phyloP scores from a whole-genome alignment of 2,888 invertebrate species.

The Calameuta idolon region DNA sequence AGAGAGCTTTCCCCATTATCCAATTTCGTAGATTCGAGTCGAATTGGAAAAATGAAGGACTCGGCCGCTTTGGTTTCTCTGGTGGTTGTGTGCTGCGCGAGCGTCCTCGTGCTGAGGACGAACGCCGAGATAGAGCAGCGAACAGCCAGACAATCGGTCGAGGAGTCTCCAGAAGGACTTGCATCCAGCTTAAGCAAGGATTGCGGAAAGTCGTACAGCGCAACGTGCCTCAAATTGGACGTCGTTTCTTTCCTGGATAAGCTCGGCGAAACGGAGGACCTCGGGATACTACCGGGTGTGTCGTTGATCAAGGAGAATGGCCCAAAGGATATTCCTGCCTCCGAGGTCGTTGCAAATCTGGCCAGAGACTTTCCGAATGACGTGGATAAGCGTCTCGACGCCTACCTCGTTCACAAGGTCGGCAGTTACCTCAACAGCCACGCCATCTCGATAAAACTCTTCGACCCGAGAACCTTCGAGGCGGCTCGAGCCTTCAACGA shows the following conservation, averaged over 20 bases:
- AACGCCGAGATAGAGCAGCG: conserved; percentile 53
- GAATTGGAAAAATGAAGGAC: conserved; percentile 19
- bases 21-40: no score
- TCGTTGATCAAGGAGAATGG: conserved; percentile 77
- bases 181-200: conserved; percentile 61
- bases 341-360: conserved; percentile 80
- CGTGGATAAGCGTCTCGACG: conserved; percentile 81
- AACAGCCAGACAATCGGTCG: conserved; percentile 51
- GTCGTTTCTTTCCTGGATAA: conserved; percentile 82
- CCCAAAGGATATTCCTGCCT: conserved; percentile 69
- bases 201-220: conserved; percentile 74
- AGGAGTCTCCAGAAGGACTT: conserved; percentile 47
- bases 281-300: conserved; percentile 79
- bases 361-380: conserved; percentile 82
- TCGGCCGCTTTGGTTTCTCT: conserved; percentile 8
- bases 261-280: conserved; percentile 77
- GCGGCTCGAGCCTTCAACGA: conserved; percentile 69
- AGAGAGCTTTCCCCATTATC: no score
- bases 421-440: conserved; percentile 80
- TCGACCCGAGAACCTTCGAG: conserved; percentile 74
- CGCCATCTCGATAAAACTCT: conserved; percentile 78
- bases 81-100: conserved; percentile 5
- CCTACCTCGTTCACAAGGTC: conserved; percentile 78
- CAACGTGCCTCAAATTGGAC: conserved; percentile 84
- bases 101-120: conserved; percentile 52